Base-by-base conservation (phyloP, 1,140 invertebrate genomes). In the Armadillidium nasatum region DNA sequence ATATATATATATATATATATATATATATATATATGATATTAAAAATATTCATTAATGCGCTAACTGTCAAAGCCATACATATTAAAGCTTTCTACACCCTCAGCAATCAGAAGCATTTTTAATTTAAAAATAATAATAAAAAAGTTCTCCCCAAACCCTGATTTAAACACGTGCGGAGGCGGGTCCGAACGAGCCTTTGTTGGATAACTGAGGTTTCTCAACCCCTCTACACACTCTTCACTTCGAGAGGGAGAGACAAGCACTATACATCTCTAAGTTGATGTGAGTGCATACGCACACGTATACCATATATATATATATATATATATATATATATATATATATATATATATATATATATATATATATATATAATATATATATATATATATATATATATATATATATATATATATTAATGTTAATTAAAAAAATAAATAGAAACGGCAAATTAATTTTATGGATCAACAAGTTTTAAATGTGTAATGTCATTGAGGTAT, bases 41-140 rank as follows among this genome's bases (percentile, higher is more conserved):
- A 50, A 50, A 50, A 50, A 50, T 50, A 15, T 50, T 50, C 46
- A 50, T 50, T 50, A 50, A 50, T 50, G 46, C n/a, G n/a, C 46
- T 50, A 50, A 50, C 46, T 50, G 46, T 50, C 46, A 50, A 50
- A 50, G 15, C 46, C 46, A 50, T 50, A 50, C n/a, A n/a, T 50
- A 50, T 50, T 9, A 50, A 50, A 50, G 15, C 46, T 15, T 50
- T 50, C 9, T 10, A 50, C 46, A 50, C 46, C 46, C 46, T 50
- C 46, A 50, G 46, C 15, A 50, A 50, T 50, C 46, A 50, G 15
- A 50, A 50, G 15, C 46, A 50, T 50, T 50, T 50, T 60, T 19
- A 60, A 60, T 60, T 60, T 60, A 60, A 4, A 60, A 60, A 4
- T 4, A 60, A 60, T 60, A 60, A 60, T 60, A 60, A 60, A 60